These are phyloP conservation scores for Eptatretus atami DNA, from an alignment of 2,797 vertebrate genomes.

Conservation along the genomic window DNA sequence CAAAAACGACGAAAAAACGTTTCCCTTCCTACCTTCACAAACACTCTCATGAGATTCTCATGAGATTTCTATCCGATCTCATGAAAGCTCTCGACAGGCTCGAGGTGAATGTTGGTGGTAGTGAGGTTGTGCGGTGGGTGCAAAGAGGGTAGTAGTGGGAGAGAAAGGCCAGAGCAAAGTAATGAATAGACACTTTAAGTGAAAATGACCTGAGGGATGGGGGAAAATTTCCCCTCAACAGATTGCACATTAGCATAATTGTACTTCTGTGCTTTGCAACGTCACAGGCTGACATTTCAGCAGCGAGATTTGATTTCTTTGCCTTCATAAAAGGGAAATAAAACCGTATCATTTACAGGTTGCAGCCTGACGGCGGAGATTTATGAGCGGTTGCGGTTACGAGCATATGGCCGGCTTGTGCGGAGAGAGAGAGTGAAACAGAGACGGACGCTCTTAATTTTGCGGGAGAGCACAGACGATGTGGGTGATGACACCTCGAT, in stretches of 20 bases:
- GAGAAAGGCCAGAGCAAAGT: background rate
- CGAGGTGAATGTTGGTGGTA: too few species aligned
- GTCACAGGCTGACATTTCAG: slow-evolving; percentile 5
- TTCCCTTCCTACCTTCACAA: too few species aligned
- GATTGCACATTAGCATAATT: slow-evolving; percentile 5
- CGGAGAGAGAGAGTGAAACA: too few species aligned
- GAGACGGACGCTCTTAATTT: too few species aligned
- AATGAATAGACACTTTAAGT: slow-evolving; percentile 5
- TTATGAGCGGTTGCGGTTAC: background rate
- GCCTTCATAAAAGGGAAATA: slow-evolving; percentile 2
- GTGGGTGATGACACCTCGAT: too few species aligned
- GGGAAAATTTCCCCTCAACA: slow-evolving; percentile 5
- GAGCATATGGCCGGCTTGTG: too few species aligned
- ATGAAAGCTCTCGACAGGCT: too few species aligned
- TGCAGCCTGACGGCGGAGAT: background rate
- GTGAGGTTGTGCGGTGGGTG: background rate
- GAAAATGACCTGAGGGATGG: slow-evolving; percentile 4
- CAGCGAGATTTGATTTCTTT: slow-evolving; percentile 5
- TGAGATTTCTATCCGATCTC: too few species aligned
- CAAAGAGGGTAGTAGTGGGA: background rate
- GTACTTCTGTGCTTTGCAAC: slow-evolving; percentile 5
- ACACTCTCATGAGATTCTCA: too few species aligned
- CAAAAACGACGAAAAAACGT: too few species aligned
- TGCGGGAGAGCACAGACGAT: too few species aligned
- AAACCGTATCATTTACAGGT: slow-evolving; percentile 5